Percentiles rank a stretch among this genome's conserved stretches.
Conservation (phyloP, 2,113 vertebrate species). For the Nerophis ophidion region DNA sequence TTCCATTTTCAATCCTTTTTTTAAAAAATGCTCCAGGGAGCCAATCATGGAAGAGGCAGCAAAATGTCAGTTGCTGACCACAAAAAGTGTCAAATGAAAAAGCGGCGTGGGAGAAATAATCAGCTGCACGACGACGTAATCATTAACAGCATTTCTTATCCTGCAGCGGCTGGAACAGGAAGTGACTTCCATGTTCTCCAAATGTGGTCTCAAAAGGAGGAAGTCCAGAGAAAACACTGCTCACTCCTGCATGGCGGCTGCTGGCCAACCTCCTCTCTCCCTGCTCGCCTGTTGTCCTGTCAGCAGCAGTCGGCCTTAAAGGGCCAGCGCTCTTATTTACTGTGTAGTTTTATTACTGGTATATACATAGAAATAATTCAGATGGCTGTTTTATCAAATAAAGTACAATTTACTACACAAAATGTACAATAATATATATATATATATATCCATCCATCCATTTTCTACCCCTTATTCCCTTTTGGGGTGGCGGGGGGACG, state of each 20-base stretch:
- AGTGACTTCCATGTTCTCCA: not conserved
- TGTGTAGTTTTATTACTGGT: too few relatives aligned
- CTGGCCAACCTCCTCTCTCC: conserved; percentile 69
- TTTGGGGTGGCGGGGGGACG: too few relatives aligned
- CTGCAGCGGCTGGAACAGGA: not conserved
- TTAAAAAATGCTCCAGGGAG: too few relatives aligned
- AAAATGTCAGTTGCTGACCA: not conserved
- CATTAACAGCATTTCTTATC: conserved; percentile 12
- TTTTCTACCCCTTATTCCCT: too few relatives aligned
- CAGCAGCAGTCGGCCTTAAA: conserved; percentile 70
- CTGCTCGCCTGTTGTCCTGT: conserved; percentile 75
- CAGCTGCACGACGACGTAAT: conserved; percentile 20
- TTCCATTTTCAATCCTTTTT: too few relatives aligned
- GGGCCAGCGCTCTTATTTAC: conserved; percentile 50
- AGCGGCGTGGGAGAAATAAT: not conserved
- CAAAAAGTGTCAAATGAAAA: not conserved
- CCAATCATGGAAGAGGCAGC: too few relatives aligned
- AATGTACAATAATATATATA: too few relatives aligned
- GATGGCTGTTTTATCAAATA: too few relatives aligned
- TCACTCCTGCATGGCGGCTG: conserved; percentile 56
- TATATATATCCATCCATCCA: too few relatives aligned
- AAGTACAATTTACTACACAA: too few relatives aligned
- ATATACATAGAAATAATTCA: too few relatives aligned
- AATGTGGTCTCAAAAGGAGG: conserved; percentile 8
- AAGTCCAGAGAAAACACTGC: conserved; percentile 19